Evolutionary conservation across 2,113 vertebrate genomes (phyloP).

Genomic region (Shinisaurus crocodilurus): DNA sequence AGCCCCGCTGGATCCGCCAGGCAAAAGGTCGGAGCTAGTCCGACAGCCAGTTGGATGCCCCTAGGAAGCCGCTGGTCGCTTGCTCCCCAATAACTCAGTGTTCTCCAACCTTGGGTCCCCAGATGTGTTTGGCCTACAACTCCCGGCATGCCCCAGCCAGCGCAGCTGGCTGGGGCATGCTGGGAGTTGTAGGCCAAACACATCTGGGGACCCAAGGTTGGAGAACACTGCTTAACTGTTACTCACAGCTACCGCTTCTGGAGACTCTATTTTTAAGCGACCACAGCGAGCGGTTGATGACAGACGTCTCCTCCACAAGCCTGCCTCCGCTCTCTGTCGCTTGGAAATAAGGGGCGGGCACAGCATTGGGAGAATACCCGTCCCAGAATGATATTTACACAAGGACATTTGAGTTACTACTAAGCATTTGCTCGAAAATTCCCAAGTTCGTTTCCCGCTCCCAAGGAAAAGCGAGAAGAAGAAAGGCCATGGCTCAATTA

Average conservation of each 20-base stretch:
- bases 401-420: background rate
- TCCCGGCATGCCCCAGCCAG: no score
- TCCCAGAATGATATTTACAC: background rate
- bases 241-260: no score
- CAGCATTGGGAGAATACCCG: background rate
- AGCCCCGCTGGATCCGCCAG: no score
- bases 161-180: no score
- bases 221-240: no score
- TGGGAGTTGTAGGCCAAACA: no score
- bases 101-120: no score
- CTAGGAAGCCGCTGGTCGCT: background rate
- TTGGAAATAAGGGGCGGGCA: background rate
- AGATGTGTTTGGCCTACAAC: no score
- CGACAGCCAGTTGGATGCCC: background rate
- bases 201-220: no score
- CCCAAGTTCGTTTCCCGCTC: background rate
- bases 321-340: background rate
- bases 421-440: background rate
- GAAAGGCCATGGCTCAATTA: background rate
- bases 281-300: background rate
- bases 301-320: background rate
- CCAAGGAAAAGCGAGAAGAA: background rate
- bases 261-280: background rate
- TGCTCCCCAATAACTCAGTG: background rate
- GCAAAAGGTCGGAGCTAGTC: no score